Conservation (phyloP, 2,113 vertebrate species). For the Jacana jacana region DNA sequence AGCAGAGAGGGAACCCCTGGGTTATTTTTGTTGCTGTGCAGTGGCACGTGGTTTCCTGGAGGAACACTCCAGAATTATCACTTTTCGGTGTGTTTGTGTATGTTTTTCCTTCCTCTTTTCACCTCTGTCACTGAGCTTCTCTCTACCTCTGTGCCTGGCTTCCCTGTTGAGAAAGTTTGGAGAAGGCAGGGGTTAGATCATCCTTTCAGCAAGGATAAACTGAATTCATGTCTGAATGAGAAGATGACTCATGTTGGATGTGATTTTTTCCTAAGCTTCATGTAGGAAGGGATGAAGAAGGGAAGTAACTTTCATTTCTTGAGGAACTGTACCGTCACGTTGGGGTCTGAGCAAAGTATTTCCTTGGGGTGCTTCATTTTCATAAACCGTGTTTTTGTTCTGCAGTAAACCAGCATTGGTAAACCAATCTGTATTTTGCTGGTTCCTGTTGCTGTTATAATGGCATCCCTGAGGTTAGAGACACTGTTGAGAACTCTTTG, state of each 20-base stretch:
- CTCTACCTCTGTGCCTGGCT: background rate
- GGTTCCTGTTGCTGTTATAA: conserved; percentile 6
- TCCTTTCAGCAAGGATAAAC: conserved; percentile 15
- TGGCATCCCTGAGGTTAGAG: background rate
- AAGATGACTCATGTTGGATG: background rate
- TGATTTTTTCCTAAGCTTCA: background rate
- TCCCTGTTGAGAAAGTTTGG: conserved; percentile 30
- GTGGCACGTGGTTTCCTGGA: conserved; percentile 41
- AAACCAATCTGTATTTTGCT: conserved; percentile 2
- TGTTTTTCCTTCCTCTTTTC: conserved; percentile 59
- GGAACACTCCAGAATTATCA: conserved; percentile 32
- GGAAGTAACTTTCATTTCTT: background rate
- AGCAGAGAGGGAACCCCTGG: conserved; percentile 41
- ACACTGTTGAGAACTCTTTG: background rate
- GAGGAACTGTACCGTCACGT: background rate
- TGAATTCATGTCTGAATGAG: conserved; percentile 42
- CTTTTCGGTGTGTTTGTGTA: conserved; percentile 45
- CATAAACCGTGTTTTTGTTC: background rate
- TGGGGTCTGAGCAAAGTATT: background rate
- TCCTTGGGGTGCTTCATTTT: background rate
- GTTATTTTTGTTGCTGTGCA: conserved; percentile 47
- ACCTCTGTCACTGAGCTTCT: conserved; percentile 10
- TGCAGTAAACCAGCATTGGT: background rate
- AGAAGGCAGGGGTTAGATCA: conserved; percentile 40
- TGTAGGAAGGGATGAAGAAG: background rate